A percentile compares a stretch with the other conserved stretches of the same genome.
phyloP scores from a whole-genome alignment of 2,113 vertebrate genomes.

The Silurus asotus region DNA sequence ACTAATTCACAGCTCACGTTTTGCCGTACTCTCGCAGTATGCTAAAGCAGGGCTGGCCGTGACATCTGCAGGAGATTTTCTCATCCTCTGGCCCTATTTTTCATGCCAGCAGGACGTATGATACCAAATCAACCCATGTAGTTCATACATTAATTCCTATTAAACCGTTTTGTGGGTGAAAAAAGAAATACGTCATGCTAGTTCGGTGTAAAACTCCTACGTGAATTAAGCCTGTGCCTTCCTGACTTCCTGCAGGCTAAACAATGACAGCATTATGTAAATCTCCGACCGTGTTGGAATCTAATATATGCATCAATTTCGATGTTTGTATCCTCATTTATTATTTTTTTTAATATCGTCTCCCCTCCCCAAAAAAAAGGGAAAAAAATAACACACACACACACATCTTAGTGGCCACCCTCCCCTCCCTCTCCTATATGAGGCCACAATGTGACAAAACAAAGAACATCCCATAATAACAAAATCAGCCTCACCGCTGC shows the following conservation, averaged over 20 bases:
- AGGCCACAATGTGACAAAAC: conserved; percentile 75
- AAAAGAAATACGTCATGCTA: background rate
- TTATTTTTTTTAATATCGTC: background rate
- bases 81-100: background rate
- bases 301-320: background rate
- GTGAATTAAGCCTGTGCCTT: conserved; percentile 4
- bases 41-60: background rate
- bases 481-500: conserved; percentile 55
- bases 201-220: conserved; percentile 12
- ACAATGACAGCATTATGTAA: background rate
- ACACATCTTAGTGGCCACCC: conserved; percentile 56
- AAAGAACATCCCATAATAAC: conserved; percentile 78
- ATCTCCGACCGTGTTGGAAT: background rate
- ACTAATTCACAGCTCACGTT: conserved; percentile 56
- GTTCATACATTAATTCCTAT: background rate
- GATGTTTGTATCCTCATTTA: background rate
- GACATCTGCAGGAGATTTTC: background rate
- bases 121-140: conserved; percentile 13
- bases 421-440: conserved; percentile 67
- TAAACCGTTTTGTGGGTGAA: background rate
- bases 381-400: background rate
- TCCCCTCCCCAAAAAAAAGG: background rate
- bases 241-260: background rate
- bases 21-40: conserved; percentile 11
- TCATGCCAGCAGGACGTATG: background rate